phyloP scores from a whole-genome alignment of 1,140 invertebrate species.

The Centruroides vittatus region DNA sequence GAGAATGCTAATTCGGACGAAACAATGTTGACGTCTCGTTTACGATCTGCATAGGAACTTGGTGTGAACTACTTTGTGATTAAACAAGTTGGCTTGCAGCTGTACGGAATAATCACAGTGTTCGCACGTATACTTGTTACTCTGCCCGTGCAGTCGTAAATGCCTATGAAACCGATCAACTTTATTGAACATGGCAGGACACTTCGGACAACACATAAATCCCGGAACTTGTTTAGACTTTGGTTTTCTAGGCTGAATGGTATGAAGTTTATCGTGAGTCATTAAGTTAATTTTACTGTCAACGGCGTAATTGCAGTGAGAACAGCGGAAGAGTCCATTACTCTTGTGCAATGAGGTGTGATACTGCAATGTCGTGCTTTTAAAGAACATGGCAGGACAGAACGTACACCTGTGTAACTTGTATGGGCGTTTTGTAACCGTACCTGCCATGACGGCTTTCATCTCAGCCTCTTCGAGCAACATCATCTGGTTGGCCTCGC shows the following conservation, averaged over 20 bases:
- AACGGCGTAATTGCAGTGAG: constrained; percentile 67
- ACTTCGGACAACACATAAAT: constrained; percentile 47
- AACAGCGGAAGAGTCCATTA: constrained; percentile 52
- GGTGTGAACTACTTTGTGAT: constrained; percentile 56
- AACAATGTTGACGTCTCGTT: constrained; percentile 10
- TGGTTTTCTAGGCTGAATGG: neutral
- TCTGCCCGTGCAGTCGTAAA: constrained; percentile 62
- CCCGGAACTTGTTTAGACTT: constrained; percentile 6
- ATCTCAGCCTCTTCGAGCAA: constrained; percentile 16
- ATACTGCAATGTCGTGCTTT: constrained; percentile 47
- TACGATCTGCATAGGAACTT: neutral
- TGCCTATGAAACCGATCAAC: constrained; percentile 70
- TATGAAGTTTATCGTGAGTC: constrained; percentile 51
- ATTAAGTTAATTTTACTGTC: constrained; percentile 59
- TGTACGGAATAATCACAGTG: constrained; percentile 79
- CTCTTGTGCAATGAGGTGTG: constrained; percentile 55
- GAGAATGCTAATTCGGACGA: constrained; percentile 22
- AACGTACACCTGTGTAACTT: constrained; percentile 13
- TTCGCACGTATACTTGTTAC: constrained; percentile 66
- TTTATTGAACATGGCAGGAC: constrained; percentile 76
- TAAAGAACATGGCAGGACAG: constrained; percentile 19
- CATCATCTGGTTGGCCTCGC: constrained; percentile 10
- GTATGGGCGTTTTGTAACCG: constrained; percentile 1
- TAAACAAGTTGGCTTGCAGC: constrained; percentile 64
- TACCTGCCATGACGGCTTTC: constrained; percentile 11